These are phyloP conservation scores for Mus caroli DNA, from an alignment of 2,797 vertebrate genomes.

Conservation along the genomic window DNA sequence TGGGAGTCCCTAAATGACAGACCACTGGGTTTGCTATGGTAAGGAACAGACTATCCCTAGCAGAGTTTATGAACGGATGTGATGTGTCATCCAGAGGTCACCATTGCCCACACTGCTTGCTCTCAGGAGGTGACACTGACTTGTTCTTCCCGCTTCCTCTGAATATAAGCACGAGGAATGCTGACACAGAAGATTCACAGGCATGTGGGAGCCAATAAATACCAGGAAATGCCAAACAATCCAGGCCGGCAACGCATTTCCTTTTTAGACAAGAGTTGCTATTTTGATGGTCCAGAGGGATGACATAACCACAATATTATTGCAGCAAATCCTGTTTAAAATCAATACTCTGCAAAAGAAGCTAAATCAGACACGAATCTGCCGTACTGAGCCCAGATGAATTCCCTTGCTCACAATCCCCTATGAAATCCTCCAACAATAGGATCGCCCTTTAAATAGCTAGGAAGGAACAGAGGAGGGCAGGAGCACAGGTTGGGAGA, in stretches of 20 bases:
- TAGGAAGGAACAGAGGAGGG: neutral
- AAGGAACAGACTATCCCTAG: neutral
- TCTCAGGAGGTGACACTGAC: neutral
- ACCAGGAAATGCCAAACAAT: slow-evolving; percentile 23
- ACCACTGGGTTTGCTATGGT: neutral
- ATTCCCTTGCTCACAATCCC: slow-evolving; percentile 1
- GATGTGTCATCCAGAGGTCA: neutral
- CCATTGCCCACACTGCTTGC: neutral
- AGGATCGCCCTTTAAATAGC: neutral
- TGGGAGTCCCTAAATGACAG: neutral
- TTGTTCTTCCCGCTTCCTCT: neutral
- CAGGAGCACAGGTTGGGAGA: neutral
- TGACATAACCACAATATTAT: neutral
- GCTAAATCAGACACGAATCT: slow-evolving; percentile 25
- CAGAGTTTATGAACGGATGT: slow-evolving; percentile 32
- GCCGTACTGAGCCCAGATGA: neutral
- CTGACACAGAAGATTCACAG: neutral
- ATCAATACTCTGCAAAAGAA: slow-evolving; percentile 10
- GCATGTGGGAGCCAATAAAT: slow-evolving; percentile 23
- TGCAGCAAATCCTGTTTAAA: slow-evolving; percentile 57
- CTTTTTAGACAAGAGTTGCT: slow-evolving; percentile 32
- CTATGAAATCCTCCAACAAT: neutral
- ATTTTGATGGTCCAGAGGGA: neutral
- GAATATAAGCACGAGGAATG: neutral
- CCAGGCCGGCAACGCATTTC: neutral